Evolutionary conservation across 2,113 vertebrate species (phyloP), one percentile per base, ranked within the genome.

Genomic region (Centropus unirufus): DNA sequence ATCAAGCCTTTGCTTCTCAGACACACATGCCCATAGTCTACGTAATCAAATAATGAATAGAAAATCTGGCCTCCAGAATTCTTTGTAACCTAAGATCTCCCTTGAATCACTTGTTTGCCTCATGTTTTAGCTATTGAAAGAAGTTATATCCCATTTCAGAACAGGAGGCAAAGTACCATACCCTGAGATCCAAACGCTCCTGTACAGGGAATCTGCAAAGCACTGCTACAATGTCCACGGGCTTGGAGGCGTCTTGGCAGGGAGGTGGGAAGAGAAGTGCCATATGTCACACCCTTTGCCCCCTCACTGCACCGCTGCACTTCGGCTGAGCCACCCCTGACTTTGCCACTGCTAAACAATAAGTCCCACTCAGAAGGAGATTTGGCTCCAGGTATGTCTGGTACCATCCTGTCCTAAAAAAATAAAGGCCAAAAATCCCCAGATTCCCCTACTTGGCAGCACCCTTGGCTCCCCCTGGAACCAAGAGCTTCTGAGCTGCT

Each of bases 251-350:
- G 5, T 47, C 30, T 22, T 30, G 54, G 39, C 39, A 40, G 52
- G 36, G 27, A 72, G 15, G 19, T 0, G 4, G 17, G 22, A 51
- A 47, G 55, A 8, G n/a, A 52, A 14, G 46, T 77, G 51, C 5
- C 1, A 0, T 16, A 8, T 2, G 2, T 63, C 1, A 1, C 19
- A 51, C 10, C 57, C 44, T 46, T 78, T 1, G 1, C 42, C 34
- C 24, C 17, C 11, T 6, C 0, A 0, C 9, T 40, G 52, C 30
- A 9, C n/a, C 46, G 46, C 21, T 0, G 0, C 27, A 55, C 30
- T 36, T 0, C 0, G 27, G 34, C 58, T 80, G 59, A 91, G 63
- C 44, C 22, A 1, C 8, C 17, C 29, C 58, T 24, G 34, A 17
- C 34, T 64, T 59, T 55, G 44, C 27, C 74, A 70, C 61, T 15